Percentiles rank a stretch among this genome's conserved stretches.
Conservation (phyloP, 1,140 invertebrate genomes). For the Andrena cerasifolii region DNA sequence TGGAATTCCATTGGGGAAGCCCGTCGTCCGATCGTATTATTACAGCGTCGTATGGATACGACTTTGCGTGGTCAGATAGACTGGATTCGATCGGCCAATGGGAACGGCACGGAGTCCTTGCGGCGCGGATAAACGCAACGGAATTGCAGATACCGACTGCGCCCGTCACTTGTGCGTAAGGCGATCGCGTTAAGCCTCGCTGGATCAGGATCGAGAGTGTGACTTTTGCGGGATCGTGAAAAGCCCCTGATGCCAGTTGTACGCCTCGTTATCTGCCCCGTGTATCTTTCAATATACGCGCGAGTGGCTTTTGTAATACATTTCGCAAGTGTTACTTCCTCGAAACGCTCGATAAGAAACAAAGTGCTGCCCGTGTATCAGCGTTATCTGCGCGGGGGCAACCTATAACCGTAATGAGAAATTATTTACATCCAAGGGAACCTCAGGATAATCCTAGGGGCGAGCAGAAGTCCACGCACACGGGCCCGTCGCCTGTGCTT, state of each 20-base stretch:
- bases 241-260: background rate
- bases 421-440: slow-evolving; percentile 50
- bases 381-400: slow-evolving; percentile 54
- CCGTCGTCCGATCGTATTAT: background rate
- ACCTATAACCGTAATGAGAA: slow-evolving; percentile 54
- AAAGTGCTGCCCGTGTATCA: slow-evolving; percentile 47
- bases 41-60: slow-evolving; percentile 42
- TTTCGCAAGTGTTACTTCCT: slow-evolving; percentile 68
- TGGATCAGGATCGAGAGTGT: background rate
- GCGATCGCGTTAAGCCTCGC: slow-evolving; percentile 24
- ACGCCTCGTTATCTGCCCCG: slow-evolving; percentile 33
- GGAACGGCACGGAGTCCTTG: background rate
- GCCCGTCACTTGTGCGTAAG: slow-evolving; percentile 16
- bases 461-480: background rate
- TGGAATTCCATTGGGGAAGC: slow-evolving; percentile 5
- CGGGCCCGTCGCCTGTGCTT: background rate
- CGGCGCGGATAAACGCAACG: slow-evolving; percentile 6
- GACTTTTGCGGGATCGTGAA: background rate
- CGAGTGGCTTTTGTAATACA: slow-evolving; percentile 40
- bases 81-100: background rate
- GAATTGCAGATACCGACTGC: background rate
- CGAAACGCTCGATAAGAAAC: slow-evolving; percentile 48
- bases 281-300: slow-evolving; percentile 53
- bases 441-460: slow-evolving; percentile 26
- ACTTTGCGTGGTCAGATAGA: slow-evolving; percentile 47